These are phyloP conservation scores for Todiramphus chloris DNA, from an alignment of 2,113 vertebrate genomes.

Conservation along the genomic window DNA sequence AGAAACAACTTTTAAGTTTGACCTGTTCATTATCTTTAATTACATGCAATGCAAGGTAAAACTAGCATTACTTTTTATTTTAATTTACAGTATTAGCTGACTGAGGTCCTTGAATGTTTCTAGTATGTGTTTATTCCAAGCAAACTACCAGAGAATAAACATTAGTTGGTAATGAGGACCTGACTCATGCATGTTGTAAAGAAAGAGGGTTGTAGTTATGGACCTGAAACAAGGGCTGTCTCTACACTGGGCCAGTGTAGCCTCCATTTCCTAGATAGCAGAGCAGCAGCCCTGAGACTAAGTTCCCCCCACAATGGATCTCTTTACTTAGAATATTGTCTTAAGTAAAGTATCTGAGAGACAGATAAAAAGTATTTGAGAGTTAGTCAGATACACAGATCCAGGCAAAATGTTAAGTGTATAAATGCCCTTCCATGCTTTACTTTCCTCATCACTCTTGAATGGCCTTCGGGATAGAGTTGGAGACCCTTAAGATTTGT, in stretches of 20 bases:
- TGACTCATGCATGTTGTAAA: neutral
- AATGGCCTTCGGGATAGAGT: neutral
- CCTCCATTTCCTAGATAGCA: neutral
- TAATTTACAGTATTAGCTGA: neutral
- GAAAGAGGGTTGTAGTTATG: neutral
- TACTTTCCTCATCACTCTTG: accelerated
- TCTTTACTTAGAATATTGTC: neutral
- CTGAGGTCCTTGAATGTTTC: neutral
- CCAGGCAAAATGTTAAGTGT: neutral
- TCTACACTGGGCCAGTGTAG: accelerated
- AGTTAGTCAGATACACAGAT: neutral
- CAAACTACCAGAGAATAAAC: neutral
- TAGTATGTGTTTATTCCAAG: neutral
- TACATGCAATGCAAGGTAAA: neutral
- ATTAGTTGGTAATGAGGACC: neutral
- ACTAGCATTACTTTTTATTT: neutral
- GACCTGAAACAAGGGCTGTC: neutral
- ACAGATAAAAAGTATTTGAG: neutral
- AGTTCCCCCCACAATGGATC: neutral
- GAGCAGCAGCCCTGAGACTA: neutral
- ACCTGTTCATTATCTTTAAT: neutral
- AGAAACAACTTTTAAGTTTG: neutral
- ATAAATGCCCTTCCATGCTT: neutral
- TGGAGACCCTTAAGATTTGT: neutral
- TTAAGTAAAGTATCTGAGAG: neutral